Percentiles rank a stretch among this genome's conserved stretches.
Conservation (phyloP, 2,888 invertebrate species). For the Brachypalpus laphriformis region DNA sequence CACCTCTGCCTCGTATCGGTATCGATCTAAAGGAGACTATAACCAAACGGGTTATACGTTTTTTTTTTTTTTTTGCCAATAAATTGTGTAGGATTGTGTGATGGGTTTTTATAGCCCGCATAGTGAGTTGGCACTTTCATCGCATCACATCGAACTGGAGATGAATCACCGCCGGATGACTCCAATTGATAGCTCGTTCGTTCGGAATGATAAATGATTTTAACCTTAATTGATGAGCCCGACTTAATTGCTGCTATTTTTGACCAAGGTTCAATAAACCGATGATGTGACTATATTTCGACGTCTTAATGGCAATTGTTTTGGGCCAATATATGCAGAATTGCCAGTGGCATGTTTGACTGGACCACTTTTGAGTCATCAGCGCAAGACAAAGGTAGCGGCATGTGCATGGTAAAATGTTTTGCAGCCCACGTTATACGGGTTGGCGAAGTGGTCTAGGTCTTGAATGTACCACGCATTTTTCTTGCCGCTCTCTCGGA, state of each 20-base stretch:
- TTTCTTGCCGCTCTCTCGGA: not conserved
- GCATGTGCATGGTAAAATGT: not conserved
- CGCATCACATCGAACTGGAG: not conserved
- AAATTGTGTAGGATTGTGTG: not conserved
- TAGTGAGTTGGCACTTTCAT: too few species aligned
- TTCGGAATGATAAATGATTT: slow-evolving; percentile 21
- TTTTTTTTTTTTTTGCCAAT: not conserved
- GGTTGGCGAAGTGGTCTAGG: slow-evolving; percentile 12
- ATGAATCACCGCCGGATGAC: slow-evolving; percentile 49
- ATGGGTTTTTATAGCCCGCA: not conserved
- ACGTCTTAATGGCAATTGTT: too few species aligned
- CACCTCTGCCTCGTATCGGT: too few species aligned
- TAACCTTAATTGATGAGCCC: slow-evolving; percentile 27
- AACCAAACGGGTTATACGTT: not conserved
- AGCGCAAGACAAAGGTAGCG: not conserved
- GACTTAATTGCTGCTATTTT: slow-evolving; percentile 12
- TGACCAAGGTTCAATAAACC: slow-evolving; percentile 48
- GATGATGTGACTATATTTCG: not conserved
- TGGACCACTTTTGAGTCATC: not conserved
- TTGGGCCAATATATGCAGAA: not conserved
- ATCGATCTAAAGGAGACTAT: not conserved
- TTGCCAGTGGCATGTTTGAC: not conserved
- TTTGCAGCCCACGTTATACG: slow-evolving; percentile 1
- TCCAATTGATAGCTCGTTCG: slow-evolving; percentile 1
- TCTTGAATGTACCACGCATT: slow-evolving; percentile 8